These are phyloP conservation scores for Trachythela sp. DNA, from an alignment of 64 coral and sea anemone species.

Conservation along the genomic window DNA sequence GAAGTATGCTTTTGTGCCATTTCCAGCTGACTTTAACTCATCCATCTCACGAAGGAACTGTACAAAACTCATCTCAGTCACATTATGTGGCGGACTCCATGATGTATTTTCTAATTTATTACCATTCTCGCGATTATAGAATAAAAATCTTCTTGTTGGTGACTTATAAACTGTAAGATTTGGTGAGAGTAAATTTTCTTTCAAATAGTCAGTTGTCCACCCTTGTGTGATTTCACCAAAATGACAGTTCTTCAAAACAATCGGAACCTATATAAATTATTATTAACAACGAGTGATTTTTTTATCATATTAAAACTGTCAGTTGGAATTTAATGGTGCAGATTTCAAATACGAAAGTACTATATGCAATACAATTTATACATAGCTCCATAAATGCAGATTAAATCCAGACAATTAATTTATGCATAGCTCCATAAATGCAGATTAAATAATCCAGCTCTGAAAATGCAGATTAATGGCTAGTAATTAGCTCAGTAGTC, in stretches of 20 bases:
- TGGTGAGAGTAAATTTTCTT: conserved; percentile 1
- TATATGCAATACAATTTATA: too few species aligned
- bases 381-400: too few species aligned
- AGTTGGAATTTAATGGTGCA: too few species aligned
- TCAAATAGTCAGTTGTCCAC: not conserved
- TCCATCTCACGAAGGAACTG: not conserved
- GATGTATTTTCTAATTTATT: not conserved
- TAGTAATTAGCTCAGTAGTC: too few species aligned
- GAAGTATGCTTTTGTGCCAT: conserved; percentile 9
- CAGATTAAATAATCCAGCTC: too few species aligned
- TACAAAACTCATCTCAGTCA: not conserved
- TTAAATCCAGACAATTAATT: too few species aligned
- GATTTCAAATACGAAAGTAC: too few species aligned
- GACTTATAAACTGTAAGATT: conserved; percentile 17
- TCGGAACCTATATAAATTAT: not conserved
- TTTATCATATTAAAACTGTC: too few species aligned
- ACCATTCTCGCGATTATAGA: not conserved
- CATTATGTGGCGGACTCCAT: conserved; percentile 12
- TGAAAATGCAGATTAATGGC: too few species aligned
- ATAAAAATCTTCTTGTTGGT: not conserved
- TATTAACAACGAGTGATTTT: too few species aligned
- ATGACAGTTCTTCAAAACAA: conserved; percentile 13
- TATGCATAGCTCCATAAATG: too few species aligned
- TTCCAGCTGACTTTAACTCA: not conserved
- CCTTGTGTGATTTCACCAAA: conserved; percentile 1